Conservation (phyloP, 2,888 invertebrate genomes). For the Stenurella melanura region DNA sequence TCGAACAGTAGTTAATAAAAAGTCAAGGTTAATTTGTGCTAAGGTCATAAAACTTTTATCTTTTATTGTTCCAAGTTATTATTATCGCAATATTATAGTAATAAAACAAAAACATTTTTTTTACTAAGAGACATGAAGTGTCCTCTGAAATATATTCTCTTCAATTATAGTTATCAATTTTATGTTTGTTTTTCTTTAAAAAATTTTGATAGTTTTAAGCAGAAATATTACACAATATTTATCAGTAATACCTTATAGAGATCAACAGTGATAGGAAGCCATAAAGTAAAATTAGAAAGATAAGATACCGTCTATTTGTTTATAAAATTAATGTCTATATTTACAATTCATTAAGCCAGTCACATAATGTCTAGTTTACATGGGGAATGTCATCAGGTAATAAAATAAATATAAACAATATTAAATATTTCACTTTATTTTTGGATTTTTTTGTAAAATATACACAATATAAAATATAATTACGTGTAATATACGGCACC, state of each 20-base stretch:
- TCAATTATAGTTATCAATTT: neutral
- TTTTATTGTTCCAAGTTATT: neutral
- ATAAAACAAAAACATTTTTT: neutral
- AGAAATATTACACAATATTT: neutral
- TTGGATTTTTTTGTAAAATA: conserved; percentile 28
- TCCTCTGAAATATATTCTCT: neutral
- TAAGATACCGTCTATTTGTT: conserved; percentile 25
- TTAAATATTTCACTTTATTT: neutral
- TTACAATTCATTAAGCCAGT: conserved; percentile 22
- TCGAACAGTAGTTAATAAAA: neutral
- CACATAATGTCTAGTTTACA: neutral
- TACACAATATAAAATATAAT: conserved; percentile 23
- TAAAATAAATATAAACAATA: conserved; percentile 17
- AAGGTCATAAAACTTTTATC: neutral
- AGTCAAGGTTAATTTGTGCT: neutral
- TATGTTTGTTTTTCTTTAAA: neutral
- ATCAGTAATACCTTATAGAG: neutral
- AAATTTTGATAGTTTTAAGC: neutral
- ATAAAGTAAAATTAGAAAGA: conserved; percentile 18
- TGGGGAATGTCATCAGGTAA: neutral
- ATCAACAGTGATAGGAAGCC: neutral
- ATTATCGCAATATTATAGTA: neutral
- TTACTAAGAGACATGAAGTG: neutral
- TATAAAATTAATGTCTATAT: conserved; percentile 20
- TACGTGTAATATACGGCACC: conserved; percentile 13